Evolutionary conservation across 1,140 invertebrate genomes (phyloP).

Genomic region (Lanistes nyassanus): DNA sequence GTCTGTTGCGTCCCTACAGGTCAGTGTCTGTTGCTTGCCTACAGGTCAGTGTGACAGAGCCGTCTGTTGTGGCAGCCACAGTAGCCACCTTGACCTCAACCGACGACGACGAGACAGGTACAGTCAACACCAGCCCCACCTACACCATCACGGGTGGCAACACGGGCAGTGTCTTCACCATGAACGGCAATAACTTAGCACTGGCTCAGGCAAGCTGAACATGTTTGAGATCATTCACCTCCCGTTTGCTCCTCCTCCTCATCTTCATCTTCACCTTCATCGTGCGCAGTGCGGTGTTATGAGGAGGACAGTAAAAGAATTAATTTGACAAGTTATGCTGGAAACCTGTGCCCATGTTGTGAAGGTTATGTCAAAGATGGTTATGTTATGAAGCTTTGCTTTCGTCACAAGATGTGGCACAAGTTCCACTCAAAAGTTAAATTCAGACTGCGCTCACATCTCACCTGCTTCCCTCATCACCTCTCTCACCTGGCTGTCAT

Average conservation of each 20-base stretch:
- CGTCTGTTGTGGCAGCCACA: slow-evolving; percentile 19
- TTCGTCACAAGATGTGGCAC: no score
- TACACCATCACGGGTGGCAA: slow-evolving; percentile 35
- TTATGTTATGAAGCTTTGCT: no score
- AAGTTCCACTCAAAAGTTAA: no score
- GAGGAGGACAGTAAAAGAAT: no score
- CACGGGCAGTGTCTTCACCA: slow-evolving; percentile 23
- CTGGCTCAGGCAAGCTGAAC: slow-evolving; percentile 27
- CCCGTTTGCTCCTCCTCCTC: background rate
- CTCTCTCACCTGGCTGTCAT: slow-evolving; percentile 2
- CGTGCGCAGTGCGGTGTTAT: background rate
- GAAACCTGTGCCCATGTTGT: no score
- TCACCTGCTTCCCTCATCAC: background rate
- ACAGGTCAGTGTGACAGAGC: slow-evolving; percentile 10
- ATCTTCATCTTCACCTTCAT: background rate
- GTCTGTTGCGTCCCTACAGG: background rate
- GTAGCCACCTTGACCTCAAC: slow-evolving; percentile 32
- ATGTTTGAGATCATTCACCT: background rate
- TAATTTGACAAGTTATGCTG: no score
- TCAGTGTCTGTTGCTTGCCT: background rate
- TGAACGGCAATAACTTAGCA: slow-evolving; percentile 18
- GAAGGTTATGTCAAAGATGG: no score
- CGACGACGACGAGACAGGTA: slow-evolving; percentile 37
- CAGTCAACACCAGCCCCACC: slow-evolving; percentile 21
- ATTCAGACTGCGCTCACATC: no score